phyloP scores from a whole-genome alignment of 2,888 invertebrate genomes.

The Gnatocerus cornutus region DNA sequence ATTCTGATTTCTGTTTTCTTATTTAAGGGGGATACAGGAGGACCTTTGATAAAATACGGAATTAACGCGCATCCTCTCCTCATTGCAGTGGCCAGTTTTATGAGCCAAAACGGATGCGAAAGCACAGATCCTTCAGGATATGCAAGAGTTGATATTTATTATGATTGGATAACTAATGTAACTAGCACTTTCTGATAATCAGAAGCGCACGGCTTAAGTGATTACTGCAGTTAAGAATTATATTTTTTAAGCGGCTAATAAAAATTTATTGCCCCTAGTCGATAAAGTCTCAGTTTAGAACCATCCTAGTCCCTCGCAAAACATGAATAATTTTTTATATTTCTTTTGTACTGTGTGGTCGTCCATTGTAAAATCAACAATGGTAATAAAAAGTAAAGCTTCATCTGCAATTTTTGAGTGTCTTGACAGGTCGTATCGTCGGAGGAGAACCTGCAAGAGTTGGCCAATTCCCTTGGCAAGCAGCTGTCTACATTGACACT shows the following conservation, averaged over 20 bases:
- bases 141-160: conserved; percentile 21
- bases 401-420: background rate
- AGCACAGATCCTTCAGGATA: conserved; percentile 31
- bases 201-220: no score
- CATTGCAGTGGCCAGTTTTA: conserved; percentile 24
- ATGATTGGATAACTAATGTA: conserved; percentile 20
- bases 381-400: background rate
- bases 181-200: conserved; percentile 9
- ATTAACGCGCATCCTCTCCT: conserved; percentile 12
- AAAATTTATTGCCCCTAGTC: no score
- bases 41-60: conserved; percentile 13
- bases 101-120: conserved; percentile 38
- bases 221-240: no score
- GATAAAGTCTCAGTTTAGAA: no score
- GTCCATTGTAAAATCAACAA: background rate
- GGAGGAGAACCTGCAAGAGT: conserved; percentile 50
- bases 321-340: background rate
- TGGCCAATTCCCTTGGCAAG: conserved; percentile 53
- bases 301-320: no score
- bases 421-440: conserved; percentile 34
- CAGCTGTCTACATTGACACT: conserved; percentile 50
- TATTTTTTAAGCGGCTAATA: no score
- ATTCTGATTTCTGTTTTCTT: conserved; percentile 5
- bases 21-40: conserved; percentile 36
- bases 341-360: background rate